phyloP scores from a whole-genome alignment of 2,888 invertebrate species.

The Prosopocoilus inquinatus region DNA sequence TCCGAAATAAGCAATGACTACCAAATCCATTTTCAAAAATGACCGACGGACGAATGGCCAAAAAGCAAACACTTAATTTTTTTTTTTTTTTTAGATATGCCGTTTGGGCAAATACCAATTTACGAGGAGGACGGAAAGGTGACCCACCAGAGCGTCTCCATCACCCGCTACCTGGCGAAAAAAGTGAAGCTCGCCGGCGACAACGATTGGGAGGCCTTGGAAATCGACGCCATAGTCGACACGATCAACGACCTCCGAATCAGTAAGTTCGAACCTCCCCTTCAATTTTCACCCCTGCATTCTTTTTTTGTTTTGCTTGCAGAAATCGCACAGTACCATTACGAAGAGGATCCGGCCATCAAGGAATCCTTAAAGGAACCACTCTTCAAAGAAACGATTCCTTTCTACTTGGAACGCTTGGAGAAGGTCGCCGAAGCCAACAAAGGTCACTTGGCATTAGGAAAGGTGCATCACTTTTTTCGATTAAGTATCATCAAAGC shows the following conservation, averaged over 20 bases:
- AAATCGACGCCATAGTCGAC: constrained; percentile 63
- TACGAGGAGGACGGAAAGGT: constrained; percentile 63
- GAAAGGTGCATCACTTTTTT: too few relatives aligned
- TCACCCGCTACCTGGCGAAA: constrained; percentile 62
- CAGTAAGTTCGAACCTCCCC: too few relatives aligned
- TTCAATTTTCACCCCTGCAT: too few relatives aligned
- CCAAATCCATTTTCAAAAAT: too few relatives aligned
- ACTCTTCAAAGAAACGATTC: constrained; percentile 53
- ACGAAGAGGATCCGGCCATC: constrained; percentile 53
- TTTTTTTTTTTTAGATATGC: constrained; percentile 52
- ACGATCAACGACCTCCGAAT: constrained; percentile 59
- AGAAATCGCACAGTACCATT: constrained; percentile 56
- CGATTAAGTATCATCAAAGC: too few relatives aligned
- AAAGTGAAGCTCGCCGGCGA: constrained; percentile 58
- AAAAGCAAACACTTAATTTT: too few relatives aligned
- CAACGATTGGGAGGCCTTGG: constrained; percentile 58
- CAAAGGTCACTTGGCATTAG: constrained; percentile 58
- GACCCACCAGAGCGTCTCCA: constrained; percentile 60
- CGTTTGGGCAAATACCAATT: constrained; percentile 64
- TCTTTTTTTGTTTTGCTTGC: too few relatives aligned
- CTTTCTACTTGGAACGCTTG: constrained; percentile 57
- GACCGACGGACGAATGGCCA: too few relatives aligned
- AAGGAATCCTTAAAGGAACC: constrained; percentile 55
- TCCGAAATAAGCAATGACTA: too few relatives aligned
- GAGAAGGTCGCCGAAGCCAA: constrained; percentile 59